A percentile compares a stretch with the other conserved stretches of the same genome.
phyloP scores from a whole-genome alignment of 2,113 vertebrate genomes.

The Pterophyllum scalare region DNA sequence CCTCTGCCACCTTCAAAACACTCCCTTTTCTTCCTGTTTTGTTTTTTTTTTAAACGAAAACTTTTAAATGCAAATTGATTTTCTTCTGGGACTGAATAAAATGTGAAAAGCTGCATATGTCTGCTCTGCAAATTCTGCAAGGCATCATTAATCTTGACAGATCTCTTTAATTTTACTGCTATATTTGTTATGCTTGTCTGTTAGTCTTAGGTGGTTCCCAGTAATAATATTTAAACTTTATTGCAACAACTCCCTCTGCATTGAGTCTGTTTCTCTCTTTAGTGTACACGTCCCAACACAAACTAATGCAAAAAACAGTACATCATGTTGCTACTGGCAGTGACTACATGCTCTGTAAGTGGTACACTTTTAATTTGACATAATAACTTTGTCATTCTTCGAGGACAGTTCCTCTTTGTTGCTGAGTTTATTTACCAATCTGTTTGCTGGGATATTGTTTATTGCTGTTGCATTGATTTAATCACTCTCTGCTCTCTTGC shows the following conservation, averaged over 20 bases:
- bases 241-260: slow-evolving; percentile 43
- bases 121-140: slow-evolving; percentile 16
- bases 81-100: slow-evolving; percentile 37
- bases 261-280: slow-evolving; percentile 20
- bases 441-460: background rate
- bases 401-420: background rate
- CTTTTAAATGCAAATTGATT: slow-evolving; percentile 51
- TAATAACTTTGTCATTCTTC: background rate
- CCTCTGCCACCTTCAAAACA: background rate
- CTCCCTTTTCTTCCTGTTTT: background rate
- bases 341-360: background rate
- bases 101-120: background rate
- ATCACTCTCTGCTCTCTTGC: slow-evolving; percentile 21
- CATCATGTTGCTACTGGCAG: slow-evolving; percentile 34
- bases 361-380: slow-evolving; percentile 18
- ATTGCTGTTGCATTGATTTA: slow-evolving; percentile 24
- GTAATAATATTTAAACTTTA: slow-evolving; percentile 67
- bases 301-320: slow-evolving; percentile 29
- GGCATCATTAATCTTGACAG: slow-evolving; percentile 59
- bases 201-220: slow-evolving; percentile 55
- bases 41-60: background rate
- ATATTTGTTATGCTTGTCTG: slow-evolving; percentile 62
- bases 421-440: background rate
- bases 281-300: slow-evolving; percentile 33
- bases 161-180: slow-evolving; percentile 54